A percentile compares a stretch with the other conserved stretches of the same genome.
These are phyloP conservation scores for Catalaphyllia jardinei DNA, from an alignment of 64 coral and sea anemone genomes.

Conservation along the genomic window DNA sequence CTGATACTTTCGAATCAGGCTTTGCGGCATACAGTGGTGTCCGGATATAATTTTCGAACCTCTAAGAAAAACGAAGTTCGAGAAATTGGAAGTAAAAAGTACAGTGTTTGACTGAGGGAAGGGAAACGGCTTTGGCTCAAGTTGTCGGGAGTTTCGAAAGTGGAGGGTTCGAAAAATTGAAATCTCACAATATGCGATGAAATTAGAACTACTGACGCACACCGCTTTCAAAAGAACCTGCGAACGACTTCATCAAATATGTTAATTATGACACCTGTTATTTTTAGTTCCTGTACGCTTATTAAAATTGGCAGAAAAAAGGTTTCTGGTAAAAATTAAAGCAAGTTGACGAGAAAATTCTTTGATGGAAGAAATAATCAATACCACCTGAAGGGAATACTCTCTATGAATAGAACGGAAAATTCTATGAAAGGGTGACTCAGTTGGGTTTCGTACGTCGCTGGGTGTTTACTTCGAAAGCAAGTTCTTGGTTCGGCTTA, in stretches of 20 bases:
- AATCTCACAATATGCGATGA: not conserved
- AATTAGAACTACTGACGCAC: not conserved
- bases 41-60: too few relatives aligned
- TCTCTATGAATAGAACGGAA: not conserved
- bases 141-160: too few relatives aligned
- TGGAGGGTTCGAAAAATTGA: not conserved
- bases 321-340: too few relatives aligned
- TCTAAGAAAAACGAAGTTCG: too few relatives aligned
- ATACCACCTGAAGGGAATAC: not conserved
- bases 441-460: not conserved
- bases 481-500: not conserved
- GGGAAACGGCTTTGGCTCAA: too few relatives aligned
- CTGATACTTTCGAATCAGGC: too few relatives aligned
- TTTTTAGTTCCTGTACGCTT: not conserved
- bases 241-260: not conserved
- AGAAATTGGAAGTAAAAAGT: too few relatives aligned
- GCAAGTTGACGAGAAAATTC: not conserved
- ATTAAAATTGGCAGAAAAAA: not conserved
- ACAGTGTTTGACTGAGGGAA: too few relatives aligned
- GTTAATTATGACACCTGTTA: not conserved
- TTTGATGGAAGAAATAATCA: not conserved
- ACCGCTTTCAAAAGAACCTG: constrained; percentile 3
- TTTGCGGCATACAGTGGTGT: too few relatives aligned
- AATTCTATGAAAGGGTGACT: not conserved
- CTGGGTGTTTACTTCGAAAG: not conserved